Conservation (phyloP, 2,113 vertebrate genomes). For the Channa maculata region DNA sequence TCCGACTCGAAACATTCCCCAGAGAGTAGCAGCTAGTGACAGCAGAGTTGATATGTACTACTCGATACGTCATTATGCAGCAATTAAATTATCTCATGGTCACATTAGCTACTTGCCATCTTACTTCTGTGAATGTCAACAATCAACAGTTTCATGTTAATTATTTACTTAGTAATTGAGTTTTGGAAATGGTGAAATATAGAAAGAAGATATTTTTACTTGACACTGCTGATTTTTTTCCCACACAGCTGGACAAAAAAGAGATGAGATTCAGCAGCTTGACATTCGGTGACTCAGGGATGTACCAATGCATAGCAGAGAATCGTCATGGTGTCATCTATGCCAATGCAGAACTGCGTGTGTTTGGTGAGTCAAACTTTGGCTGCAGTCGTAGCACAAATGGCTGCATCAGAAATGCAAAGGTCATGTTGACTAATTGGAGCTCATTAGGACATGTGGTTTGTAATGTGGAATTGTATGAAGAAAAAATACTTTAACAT, state of each 20-base stretch:
- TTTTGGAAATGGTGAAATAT: not conserved
- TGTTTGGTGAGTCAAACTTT: conserved; percentile 88
- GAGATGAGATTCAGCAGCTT: conserved; percentile 87
- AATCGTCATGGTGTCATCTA: conserved; percentile 90
- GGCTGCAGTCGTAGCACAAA: not conserved
- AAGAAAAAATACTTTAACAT: too few relatives aligned
- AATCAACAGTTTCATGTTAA: conserved; percentile 23
- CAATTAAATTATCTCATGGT: conserved; percentile 35
- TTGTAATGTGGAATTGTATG: not conserved
- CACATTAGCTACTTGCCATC: conserved; percentile 21
- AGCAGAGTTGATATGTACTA: conserved; percentile 37
- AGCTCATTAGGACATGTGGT: conserved; percentile 19
- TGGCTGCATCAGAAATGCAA: conserved; percentile 14
- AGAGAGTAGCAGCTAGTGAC: conserved; percentile 49
- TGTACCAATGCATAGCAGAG: conserved; percentile 98
- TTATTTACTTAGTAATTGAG: conserved; percentile 1
- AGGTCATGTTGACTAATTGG: conserved; percentile 30
- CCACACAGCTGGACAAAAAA: conserved; percentile 84
- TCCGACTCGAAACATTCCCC: conserved; percentile 29
- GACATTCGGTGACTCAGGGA: conserved; percentile 89
- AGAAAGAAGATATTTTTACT: not conserved
- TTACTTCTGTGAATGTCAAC: conserved; percentile 12
- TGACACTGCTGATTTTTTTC: conserved; percentile 6
- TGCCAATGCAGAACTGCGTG: conserved; percentile 93
- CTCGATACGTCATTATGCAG: conserved; percentile 41